phyloP scores from a whole-genome alignment of 2,888 invertebrate genomes.

The Cheilosia variabilis region DNA sequence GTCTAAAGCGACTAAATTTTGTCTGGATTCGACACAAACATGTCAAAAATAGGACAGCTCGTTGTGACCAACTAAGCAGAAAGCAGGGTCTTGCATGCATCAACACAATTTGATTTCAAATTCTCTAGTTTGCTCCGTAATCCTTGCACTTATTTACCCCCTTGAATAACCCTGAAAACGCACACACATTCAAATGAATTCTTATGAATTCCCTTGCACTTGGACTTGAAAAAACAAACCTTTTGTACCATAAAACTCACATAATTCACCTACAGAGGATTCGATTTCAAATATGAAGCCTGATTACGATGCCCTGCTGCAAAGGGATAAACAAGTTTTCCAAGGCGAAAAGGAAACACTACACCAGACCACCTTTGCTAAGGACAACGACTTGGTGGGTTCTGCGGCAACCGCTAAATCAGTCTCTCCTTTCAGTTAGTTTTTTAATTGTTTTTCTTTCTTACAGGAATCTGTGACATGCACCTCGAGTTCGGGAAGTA shows the following conservation, averaged over 20 bases:
- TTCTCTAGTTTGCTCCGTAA: too few relatives aligned
- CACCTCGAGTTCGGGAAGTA: slow-evolving; percentile 69
- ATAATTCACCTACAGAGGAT: slow-evolving; percentile 28
- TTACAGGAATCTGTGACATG: slow-evolving; percentile 73
- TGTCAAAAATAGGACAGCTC: too few relatives aligned
- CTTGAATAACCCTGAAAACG: not conserved
- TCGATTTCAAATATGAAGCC: slow-evolving; percentile 77
- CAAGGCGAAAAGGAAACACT: slow-evolving; percentile 68
- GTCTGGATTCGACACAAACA: too few relatives aligned
- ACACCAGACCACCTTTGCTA: slow-evolving; percentile 75
- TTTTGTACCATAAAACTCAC: not conserved
- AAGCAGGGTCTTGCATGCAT: not conserved
- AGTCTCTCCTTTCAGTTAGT: not conserved
- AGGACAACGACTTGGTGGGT: slow-evolving; percentile 78
- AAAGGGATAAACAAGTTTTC: slow-evolving; percentile 72
- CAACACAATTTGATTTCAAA: too few relatives aligned
- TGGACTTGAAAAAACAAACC: not conserved
- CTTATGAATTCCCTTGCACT: not conserved
- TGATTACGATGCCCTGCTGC: slow-evolving; percentile 77
- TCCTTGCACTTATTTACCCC: not conserved
- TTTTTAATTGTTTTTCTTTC: not conserved
- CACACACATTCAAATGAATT: not conserved
- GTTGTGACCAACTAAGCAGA: too few relatives aligned
- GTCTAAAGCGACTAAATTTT: too few relatives aligned
- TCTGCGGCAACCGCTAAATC: too few relatives aligned